Evolutionary conservation across 1,140 invertebrate species (phyloP), one percentile per base, ranked within the genome.

Genomic region (Trichonephila clavipes): DNA sequence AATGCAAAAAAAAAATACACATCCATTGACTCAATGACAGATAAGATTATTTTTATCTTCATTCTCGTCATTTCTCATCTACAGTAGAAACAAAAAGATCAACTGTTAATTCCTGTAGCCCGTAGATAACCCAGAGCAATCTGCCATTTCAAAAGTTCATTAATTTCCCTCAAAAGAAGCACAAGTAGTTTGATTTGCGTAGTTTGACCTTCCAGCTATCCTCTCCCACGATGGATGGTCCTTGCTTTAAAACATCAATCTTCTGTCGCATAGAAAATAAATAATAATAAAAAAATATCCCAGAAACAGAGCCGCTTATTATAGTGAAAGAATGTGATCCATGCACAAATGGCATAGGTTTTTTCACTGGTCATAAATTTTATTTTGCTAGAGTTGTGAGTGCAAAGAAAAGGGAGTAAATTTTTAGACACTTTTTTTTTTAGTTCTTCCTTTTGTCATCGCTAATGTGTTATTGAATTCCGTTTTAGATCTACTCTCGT

Each of bases 391-490:
- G 69, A 90, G 77, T n/a, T 51, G 51, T 88, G n/a, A 10, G 12
- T 24, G 19, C 85, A 87, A 87, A 89, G 66, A 62, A 72, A 69
- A 90, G 62, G 5, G n/a, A 59, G 16, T 40, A 64, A 18, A 62
- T 44, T 88, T 51, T 85, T 85, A 61, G 83, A 21, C 18, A 77
- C 19, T 8, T 8, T 34, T 64, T 77, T 77, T 21, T 28, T 40
- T 34, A 64, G 62, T 40, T 18, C 18, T 87, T 16, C n/a, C 10
- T 59, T 69, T 69, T 88, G 62, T 77, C 88, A 59, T 28, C 24
- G 16, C 66, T 89, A 89, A 89, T 89, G 66, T 77, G 88, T 89
- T 69, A 89, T 89, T 89, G 88, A 89, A 89, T 89, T 89, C 66
- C 44, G 66, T 89, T 89, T 89, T 72, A 59, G 66, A 89, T 77